Evolutionary conservation across 2,888 invertebrate species (phyloP).

Genomic region (Brachypalpus laphriformis): DNA sequence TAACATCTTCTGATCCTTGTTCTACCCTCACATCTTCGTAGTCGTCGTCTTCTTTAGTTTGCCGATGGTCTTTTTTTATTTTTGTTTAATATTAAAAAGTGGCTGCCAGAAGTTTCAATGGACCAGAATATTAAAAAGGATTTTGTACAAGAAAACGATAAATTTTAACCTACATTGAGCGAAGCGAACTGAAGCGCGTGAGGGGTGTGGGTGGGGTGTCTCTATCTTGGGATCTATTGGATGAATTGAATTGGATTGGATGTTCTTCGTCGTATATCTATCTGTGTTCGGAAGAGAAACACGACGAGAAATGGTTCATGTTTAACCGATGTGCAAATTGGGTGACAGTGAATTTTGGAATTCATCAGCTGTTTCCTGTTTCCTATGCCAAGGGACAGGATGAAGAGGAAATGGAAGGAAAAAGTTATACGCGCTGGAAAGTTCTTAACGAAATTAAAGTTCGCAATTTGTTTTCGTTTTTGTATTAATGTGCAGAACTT

Average conservation of each 20-base stretch:
- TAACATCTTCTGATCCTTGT: slow-evolving; percentile 52
- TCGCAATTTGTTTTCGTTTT: slow-evolving; percentile 40
- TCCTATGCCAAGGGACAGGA: neutral
- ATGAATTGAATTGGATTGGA: slow-evolving; percentile 38
- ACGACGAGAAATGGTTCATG: slow-evolving; percentile 32
- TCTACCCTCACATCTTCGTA: neutral
- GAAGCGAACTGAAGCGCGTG: neutral
- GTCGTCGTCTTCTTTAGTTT: slow-evolving; percentile 24
- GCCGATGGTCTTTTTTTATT: slow-evolving; percentile 5
- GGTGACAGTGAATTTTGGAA: slow-evolving; percentile 65
- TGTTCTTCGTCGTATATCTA: neutral
- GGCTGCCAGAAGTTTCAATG: slow-evolving; percentile 63
- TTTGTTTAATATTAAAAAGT: slow-evolving; percentile 65
- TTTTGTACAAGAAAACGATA: slow-evolving; percentile 62
- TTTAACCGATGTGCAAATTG: slow-evolving; percentile 64
- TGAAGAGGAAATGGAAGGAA: slow-evolving; percentile 5
- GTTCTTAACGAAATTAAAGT: slow-evolving; percentile 68
- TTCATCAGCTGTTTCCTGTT: slow-evolving; percentile 68
- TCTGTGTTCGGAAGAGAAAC: neutral
- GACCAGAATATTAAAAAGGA: slow-evolving; percentile 68
- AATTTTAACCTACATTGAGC: slow-evolving; percentile 64
- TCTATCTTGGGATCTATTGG: slow-evolving; percentile 10
- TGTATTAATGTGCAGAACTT: slow-evolving; percentile 2
- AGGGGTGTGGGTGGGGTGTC: neutral
- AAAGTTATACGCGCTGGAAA: slow-evolving; percentile 38